Conservation (phyloP, 2,888 invertebrate species). For the Mycalesis mineus region DNA sequence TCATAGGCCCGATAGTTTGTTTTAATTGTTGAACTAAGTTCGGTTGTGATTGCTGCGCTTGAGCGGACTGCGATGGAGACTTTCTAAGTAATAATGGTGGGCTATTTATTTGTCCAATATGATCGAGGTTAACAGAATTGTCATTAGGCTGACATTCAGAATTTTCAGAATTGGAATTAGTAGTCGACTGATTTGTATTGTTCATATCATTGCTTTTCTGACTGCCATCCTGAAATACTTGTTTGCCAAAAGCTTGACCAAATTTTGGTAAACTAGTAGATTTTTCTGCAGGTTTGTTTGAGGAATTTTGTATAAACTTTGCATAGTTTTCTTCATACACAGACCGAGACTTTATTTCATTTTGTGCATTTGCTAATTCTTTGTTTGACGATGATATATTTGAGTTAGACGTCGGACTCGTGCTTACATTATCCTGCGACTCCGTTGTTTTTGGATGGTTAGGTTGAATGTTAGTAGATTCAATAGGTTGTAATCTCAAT, state of each 20-base stretch:
- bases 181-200: conserved; percentile 43
- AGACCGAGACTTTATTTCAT: conserved; percentile 73
- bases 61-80: conserved; percentile 48
- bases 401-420: conserved; percentile 37
- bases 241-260: conserved; percentile 87
- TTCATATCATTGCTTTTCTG: conserved; percentile 53
- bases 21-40: conserved; percentile 70
- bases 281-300: conserved; percentile 60
- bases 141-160: conserved; percentile 52
- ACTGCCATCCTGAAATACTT: conserved; percentile 77
- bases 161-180: conserved; percentile 41
- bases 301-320: conserved; percentile 72
- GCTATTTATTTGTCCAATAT: conserved; percentile 56
- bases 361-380: conserved; percentile 44
- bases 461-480: conserved; percentile 50
- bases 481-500: conserved; percentile 65
- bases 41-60: conserved; percentile 42
- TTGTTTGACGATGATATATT: conserved; percentile 34
- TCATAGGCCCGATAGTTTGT: conserved; percentile 74
- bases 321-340: conserved; percentile 77
- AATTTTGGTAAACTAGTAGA: conserved; percentile 83
- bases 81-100: conserved; percentile 65
- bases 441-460: conserved; percentile 43
- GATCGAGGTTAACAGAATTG: conserved; percentile 57
- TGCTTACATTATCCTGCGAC: conserved; percentile 44